These are phyloP conservation scores for Hydra vulgaris DNA, from an alignment of 30 jellyfish, hydroid and myxozoan species.

Conservation along the genomic window DNA sequence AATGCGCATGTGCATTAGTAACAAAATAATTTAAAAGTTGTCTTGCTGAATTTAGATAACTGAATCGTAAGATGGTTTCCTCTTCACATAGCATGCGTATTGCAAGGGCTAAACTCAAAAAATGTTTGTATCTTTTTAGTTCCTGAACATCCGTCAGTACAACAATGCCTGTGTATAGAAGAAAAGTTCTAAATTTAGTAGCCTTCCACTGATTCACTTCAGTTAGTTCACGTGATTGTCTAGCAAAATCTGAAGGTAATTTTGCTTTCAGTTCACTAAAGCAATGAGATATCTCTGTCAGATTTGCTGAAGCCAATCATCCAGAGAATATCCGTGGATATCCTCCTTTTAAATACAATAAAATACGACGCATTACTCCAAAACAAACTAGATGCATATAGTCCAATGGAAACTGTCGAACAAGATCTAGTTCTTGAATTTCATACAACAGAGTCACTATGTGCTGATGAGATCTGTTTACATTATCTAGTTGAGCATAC, in stretches of 20 bases:
- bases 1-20: neutral
- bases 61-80: neutral
- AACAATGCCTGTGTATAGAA: neutral
- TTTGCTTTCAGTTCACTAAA: neutral
- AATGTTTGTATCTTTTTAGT: neutral
- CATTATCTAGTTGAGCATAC: neutral
- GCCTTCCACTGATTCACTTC: neutral
- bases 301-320: neutral
- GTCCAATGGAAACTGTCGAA: neutral
- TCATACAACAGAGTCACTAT: neutral
- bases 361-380: slow-evolving; percentile 13
- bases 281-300: neutral
- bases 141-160: neutral
- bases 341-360: neutral
- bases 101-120: neutral
- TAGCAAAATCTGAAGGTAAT: neutral
- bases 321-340: neutral
- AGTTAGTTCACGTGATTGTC: neutral
- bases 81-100: neutral
- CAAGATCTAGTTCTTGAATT: neutral
- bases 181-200: neutral
- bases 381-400: slow-evolving; percentile 17
- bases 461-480: neutral
- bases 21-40: neutral
- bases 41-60: neutral